Conservation (phyloP, 2,113 vertebrate genomes). For the Sander lucioperca region DNA sequence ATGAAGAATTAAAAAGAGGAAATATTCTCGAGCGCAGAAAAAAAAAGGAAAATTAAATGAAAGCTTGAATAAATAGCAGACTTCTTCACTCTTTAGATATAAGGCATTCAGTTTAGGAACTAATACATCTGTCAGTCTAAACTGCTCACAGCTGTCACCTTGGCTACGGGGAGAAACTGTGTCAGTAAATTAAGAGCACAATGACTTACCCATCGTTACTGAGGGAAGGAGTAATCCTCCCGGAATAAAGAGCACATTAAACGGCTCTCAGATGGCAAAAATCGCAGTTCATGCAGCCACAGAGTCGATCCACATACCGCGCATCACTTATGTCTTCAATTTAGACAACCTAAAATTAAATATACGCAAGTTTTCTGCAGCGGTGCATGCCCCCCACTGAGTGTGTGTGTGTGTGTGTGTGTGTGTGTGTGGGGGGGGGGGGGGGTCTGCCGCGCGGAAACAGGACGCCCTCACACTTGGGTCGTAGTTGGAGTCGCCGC, state of each 20-base stretch:
- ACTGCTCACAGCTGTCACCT: slow-evolving; percentile 11
- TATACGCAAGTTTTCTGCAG: slow-evolving; percentile 67
- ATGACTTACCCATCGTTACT: slow-evolving; percentile 74
- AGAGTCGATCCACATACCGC: slow-evolving; percentile 35
- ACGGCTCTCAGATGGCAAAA: slow-evolving; percentile 46
- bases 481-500: slow-evolving; percentile 60
- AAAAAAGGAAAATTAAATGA: background rate
- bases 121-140: slow-evolving; percentile 8
- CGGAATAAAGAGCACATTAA: slow-evolving; percentile 59
- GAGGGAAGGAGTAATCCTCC: slow-evolving; percentile 56
- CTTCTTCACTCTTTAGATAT: background rate
- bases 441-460: slow-evolving; percentile 10
- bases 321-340: slow-evolving; percentile 49
- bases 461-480: slow-evolving; percentile 47
- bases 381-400: background rate
- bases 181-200: slow-evolving; percentile 31
- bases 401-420: no score
- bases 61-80: background rate
- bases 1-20: slow-evolving; percentile 64
- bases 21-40: background rate
- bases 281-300: slow-evolving; percentile 44
- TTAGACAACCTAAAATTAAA: slow-evolving; percentile 15
- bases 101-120: slow-evolving; percentile 9
- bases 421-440: no score
- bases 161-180: slow-evolving; percentile 30